phyloP scores from a whole-genome alignment of 2,888 invertebrate species.

The Thelaira solivaga region DNA sequence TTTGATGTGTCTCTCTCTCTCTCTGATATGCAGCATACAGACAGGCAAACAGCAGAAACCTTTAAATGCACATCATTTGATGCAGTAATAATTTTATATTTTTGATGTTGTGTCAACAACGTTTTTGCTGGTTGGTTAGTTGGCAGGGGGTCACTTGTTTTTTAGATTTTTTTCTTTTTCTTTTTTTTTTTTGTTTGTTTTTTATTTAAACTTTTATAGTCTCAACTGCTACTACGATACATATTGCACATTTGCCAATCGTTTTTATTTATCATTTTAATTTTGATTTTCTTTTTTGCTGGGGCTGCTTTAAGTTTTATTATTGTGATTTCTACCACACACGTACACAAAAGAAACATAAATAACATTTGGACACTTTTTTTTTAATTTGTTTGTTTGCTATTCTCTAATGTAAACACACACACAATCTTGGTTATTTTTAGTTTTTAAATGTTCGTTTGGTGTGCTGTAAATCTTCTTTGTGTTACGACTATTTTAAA shows the following conservation, averaged over 20 bases:
- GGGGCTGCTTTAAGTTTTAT: neutral
- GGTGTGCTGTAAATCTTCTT: constrained; percentile 2
- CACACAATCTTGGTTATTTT: too few relatives aligned
- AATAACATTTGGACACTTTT: constrained; percentile 18
- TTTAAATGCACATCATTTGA: constrained; percentile 40
- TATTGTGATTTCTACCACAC: neutral
- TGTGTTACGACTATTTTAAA: constrained; percentile 25
- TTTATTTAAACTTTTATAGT: constrained; percentile 11
- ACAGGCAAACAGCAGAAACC: neutral
- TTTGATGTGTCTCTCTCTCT: neutral
- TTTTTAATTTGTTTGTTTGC: neutral
- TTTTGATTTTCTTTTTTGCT: constrained; percentile 16
- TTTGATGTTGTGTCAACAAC: constrained; percentile 50
- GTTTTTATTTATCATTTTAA: constrained; percentile 17
- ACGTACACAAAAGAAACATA: constrained; percentile 20
- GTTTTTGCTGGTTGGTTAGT: neutral
- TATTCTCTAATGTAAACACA: neutral
- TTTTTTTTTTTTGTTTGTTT: neutral
- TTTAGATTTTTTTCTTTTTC: neutral
- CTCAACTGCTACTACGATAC: constrained; percentile 1
- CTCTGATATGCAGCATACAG: constrained; percentile 23
- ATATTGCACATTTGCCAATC: constrained; percentile 38
- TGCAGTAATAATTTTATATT: constrained; percentile 55
- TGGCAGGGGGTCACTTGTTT: too few relatives aligned
- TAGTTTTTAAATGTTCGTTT: too few relatives aligned